phyloP scores from a whole-genome alignment of 1,140 invertebrate genomes.

The Drosophila tropicalis region DNA sequence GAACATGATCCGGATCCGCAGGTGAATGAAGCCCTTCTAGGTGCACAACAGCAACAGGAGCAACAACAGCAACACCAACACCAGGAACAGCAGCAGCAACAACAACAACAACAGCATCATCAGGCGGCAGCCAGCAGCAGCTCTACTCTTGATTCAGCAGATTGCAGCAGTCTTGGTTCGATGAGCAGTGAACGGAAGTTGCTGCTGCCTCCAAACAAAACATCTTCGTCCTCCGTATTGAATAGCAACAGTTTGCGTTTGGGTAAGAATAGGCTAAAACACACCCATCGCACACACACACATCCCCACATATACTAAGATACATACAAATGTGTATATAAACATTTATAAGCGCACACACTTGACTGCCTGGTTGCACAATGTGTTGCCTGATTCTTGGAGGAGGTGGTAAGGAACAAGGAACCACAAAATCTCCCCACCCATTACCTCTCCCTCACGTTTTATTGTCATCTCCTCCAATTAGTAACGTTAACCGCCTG shows the following conservation, averaged over 20 bases:
- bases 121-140: conserved; percentile 70
- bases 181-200: conserved; percentile 75
- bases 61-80: conserved; percentile 39
- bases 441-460: not conserved
- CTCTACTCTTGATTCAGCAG: conserved; percentile 80
- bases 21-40: conserved; percentile 76
- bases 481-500: conserved; percentile 9
- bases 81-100: conserved; percentile 42
- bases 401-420: not conserved
- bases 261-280: conserved; percentile 64
- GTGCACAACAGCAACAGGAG: conserved; percentile 52
- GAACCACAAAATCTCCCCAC: not conserved
- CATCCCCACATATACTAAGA: conserved; percentile 7
- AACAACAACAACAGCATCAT: conserved; percentile 50
- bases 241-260: conserved; percentile 74
- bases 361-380: conserved; percentile 13
- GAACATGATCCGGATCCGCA: conserved; percentile 82
- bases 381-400: conserved; percentile 15
- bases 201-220: conserved; percentile 63
- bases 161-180: conserved; percentile 77
- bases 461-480: conserved; percentile 12
- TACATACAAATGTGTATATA: not conserved
- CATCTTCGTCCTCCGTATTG: conserved; percentile 19
- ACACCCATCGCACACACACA: conserved; percentile 4
- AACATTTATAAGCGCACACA: conserved; percentile 24